Percentiles rank a stretch among this genome's conserved stretches.
These are phyloP conservation scores for Falcunculus frontatus DNA, from an alignment of 2,113 vertebrate genomes.

Conservation along the genomic window DNA sequence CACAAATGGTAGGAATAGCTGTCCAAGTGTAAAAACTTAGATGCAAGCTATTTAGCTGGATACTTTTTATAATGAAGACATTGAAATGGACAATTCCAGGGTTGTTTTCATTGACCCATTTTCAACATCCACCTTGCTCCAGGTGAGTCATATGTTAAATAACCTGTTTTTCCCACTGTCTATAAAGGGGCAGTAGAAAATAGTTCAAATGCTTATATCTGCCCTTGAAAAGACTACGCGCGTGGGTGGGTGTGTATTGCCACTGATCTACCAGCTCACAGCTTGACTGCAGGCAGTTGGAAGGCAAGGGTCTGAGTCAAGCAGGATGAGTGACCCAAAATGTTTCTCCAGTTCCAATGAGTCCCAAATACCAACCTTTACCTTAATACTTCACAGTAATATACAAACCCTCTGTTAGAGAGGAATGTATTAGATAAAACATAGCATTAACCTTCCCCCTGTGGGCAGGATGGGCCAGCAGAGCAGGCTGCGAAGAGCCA, in stretches of 20 bases:
- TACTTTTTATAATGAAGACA: neutral
- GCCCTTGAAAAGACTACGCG: neutral
- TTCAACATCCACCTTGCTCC: neutral
- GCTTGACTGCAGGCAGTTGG: neutral
- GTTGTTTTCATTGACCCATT: neutral
- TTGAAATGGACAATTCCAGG: neutral
- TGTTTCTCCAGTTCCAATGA: neutral
- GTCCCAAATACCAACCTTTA: neutral
- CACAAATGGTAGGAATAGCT: neutral
- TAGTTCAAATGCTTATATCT: neutral
- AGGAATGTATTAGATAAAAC: neutral
- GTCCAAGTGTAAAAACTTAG: neutral
- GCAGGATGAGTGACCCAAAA: neutral
- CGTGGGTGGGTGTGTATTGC: neutral
- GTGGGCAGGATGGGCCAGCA: neutral
- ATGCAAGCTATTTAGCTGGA: neutral
- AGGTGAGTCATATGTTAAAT: neutral
- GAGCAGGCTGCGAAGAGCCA: neutral
- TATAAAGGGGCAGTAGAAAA: neutral
- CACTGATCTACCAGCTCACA: neutral
- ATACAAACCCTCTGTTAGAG: neutral
- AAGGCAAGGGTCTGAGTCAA: neutral
- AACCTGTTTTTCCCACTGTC: neutral
- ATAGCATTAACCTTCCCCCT: neutral
- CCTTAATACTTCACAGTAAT: neutral